These are phyloP conservation scores for Indri indri DNA, from an alignment of 2,113 vertebrate genomes.

Conservation along the genomic window DNA sequence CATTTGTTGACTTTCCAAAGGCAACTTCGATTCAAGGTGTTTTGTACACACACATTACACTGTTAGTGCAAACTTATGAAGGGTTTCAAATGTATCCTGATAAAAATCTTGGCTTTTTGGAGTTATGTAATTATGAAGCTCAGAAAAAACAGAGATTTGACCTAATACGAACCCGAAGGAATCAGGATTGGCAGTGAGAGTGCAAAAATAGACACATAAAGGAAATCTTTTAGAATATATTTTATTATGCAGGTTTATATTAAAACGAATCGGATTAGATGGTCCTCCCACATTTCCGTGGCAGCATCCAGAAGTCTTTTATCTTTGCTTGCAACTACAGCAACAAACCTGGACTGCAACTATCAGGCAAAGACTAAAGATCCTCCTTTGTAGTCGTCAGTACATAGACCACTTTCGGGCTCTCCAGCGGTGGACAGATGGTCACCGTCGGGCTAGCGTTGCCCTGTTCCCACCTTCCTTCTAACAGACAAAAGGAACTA, in stretches of 20 bases:
- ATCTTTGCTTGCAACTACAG: neutral
- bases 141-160: conserved; percentile 1
- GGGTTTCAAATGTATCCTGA: conserved; percentile 4
- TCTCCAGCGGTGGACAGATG: neutral
- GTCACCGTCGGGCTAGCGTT: neutral
- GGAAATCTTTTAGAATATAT: conserved; percentile 1
- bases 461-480: neutral
- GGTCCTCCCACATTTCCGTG: neutral
- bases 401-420: neutral
- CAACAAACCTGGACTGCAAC: neutral
- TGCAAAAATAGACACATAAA: conserved; percentile 26
- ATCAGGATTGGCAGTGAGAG: neutral
- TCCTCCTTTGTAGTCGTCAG: neutral
- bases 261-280: neutral
- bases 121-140: conserved; percentile 44
- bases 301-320: neutral
- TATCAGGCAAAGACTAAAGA: neutral
- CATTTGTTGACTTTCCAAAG: conserved; percentile 59
- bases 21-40: conserved; percentile 21
- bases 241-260: conserved; percentile 28
- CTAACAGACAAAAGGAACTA: neutral
- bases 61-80: conserved; percentile 22
- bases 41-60: neutral
- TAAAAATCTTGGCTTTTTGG: conserved; percentile 27
- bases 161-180: conserved; percentile 15